phyloP scores from a whole-genome alignment of 2,113 vertebrate species.

The Pseudolaguvia tuberculata region DNA sequence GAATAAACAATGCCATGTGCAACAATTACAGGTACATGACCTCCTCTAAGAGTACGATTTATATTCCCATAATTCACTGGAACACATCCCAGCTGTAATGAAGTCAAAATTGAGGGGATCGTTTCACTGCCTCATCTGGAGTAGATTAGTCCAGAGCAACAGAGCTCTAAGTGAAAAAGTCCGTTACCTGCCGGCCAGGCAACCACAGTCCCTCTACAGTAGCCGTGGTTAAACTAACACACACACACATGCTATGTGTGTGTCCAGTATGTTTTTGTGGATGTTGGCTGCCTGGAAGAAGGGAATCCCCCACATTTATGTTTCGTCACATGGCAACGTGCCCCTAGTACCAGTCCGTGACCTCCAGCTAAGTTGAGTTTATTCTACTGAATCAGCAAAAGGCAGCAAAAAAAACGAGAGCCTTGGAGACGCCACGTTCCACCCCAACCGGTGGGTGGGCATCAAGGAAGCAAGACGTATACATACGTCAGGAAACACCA shows the following conservation, averaged over 20 bases:
- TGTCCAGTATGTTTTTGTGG: conserved; percentile 32
- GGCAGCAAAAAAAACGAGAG: conserved; percentile 12
- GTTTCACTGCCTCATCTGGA: conserved; percentile 49
- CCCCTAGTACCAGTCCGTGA: conserved; percentile 18
- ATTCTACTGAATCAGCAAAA: conserved; percentile 15
- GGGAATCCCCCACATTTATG: conserved; percentile 39
- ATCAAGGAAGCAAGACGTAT: conserved; percentile 26
- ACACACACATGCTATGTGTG: conserved; percentile 12
- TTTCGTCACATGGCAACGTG: conserved; percentile 16
- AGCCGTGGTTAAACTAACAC: conserved; percentile 49
- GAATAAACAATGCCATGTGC: neutral
- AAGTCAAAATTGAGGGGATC: conserved; percentile 40
- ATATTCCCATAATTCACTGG: conserved; percentile 30
- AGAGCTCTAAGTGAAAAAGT: conserved; percentile 42
- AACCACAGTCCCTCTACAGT: conserved; percentile 48
- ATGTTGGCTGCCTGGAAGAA: conserved; percentile 23
- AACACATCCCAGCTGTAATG: conserved; percentile 47
- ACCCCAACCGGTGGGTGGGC: conserved; percentile 24
- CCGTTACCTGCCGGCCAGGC: conserved; percentile 46
- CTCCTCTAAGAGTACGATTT: neutral
- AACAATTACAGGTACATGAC: conserved; percentile 35
- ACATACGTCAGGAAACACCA: conserved; percentile 21
- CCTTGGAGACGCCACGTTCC: conserved; percentile 26
- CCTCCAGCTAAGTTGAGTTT: conserved; percentile 25
- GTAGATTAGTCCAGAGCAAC: conserved; percentile 41